Conservation (phyloP, 2,113 vertebrate species). For the Ranitomeya imitator region DNA sequence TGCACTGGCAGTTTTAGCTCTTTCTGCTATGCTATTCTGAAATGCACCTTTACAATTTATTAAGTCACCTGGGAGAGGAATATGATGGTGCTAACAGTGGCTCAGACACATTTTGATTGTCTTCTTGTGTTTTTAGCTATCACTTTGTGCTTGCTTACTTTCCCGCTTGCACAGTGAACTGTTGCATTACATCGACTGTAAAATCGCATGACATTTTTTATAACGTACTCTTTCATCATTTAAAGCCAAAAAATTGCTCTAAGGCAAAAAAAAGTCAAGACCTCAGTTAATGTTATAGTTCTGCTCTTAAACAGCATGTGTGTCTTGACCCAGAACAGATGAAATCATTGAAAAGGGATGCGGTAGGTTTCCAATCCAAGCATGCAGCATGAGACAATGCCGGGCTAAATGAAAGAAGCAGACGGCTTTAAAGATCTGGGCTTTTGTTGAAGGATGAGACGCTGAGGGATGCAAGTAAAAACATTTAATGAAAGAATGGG, state of each 20-base stretch:
- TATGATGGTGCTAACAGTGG: no score
- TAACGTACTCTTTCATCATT: not conserved
- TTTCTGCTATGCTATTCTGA: no score
- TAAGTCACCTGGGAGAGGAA: no score
- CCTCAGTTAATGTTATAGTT: conserved; percentile 32
- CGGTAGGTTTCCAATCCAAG: conserved; percentile 18
- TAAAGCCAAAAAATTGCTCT: conserved; percentile 18
- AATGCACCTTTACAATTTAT: no score
- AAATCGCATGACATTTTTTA: conserved; percentile 31
- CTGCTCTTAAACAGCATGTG: conserved; percentile 30
- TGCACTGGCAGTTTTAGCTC: no score
- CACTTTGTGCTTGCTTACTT: not conserved
- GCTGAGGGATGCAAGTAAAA: not conserved
- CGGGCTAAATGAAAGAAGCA: not conserved
- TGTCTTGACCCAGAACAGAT: conserved; percentile 46
- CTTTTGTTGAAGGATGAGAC: conserved; percentile 1
- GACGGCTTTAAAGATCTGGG: not conserved
- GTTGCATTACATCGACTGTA: not conserved
- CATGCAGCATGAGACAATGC: not conserved
- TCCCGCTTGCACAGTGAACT: not conserved
- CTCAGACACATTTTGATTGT: not conserved
- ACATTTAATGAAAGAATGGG: not conserved
- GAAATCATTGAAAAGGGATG: conserved; percentile 15
- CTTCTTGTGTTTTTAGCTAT: not conserved
- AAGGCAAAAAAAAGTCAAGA: conserved; percentile 36